Conservation (phyloP, 2,888 invertebrate species). For the Spicauda simplicius region DNA sequence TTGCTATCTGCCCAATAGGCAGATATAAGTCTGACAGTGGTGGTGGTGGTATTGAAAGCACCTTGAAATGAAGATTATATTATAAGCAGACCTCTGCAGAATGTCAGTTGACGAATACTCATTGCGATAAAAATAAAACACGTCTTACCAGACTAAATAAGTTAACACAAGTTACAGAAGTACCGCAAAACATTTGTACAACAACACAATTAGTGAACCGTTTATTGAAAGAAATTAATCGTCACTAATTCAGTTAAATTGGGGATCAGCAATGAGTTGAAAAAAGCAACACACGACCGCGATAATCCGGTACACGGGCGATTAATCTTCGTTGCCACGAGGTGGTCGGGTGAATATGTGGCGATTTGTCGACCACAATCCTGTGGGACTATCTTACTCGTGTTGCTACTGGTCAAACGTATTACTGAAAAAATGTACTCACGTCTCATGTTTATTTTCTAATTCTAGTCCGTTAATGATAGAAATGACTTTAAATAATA, state of each 20-base stretch:
- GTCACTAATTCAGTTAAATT: conserved; percentile 32
- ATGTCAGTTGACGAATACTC: neutral
- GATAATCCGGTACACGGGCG: conserved; percentile 49
- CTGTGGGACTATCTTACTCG: conserved; percentile 15
- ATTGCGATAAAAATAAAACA: neutral
- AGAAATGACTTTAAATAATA: too few relatives aligned
- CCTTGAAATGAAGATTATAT: too few relatives aligned
- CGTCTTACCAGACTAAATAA: neutral
- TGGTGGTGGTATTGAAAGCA: too few relatives aligned
- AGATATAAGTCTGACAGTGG: too few relatives aligned
- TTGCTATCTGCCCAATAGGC: too few relatives aligned
- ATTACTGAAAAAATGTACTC: neutral
- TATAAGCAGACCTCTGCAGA: too few relatives aligned
- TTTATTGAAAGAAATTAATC: conserved; percentile 35
- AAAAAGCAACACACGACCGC: conserved; percentile 30
- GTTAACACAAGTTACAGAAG: neutral
- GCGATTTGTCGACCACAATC: conserved; percentile 49
- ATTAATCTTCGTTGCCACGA: conserved; percentile 52
- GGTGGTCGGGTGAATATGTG: conserved; percentile 36
- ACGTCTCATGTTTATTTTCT: too few relatives aligned
- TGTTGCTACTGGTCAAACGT: conserved; percentile 7
- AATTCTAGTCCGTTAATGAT: too few relatives aligned
- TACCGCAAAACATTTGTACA: neutral
- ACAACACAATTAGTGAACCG: conserved; percentile 6
- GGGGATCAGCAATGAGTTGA: conserved; percentile 28